Evolutionary conservation across 2,113 vertebrate genomes (phyloP).

Genomic region (Vulpes lagopus): DNA sequence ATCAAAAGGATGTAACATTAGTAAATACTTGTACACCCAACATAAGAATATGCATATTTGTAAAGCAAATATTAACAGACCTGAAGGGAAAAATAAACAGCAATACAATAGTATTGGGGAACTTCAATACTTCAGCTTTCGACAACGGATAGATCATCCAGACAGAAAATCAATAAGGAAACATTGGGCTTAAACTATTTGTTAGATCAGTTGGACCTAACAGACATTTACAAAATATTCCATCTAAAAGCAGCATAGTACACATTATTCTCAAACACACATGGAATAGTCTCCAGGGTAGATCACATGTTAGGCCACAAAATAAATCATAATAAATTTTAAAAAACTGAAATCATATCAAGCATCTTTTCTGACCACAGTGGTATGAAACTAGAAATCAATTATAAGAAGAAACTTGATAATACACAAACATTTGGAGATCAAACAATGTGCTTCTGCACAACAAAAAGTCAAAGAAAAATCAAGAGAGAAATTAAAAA

Average conservation of each 20-base stretch:
- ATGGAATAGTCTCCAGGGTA: not conserved
- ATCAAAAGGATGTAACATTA: not conserved
- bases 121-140: not conserved
- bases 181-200: not conserved
- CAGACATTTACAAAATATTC: not conserved
- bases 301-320: not conserved
- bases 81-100: not conserved
- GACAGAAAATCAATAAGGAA: conserved; percentile 12
- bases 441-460: not conserved
- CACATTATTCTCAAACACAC: not conserved
- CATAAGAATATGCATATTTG: not conserved
- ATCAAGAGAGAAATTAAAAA: not conserved
- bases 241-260: not conserved
- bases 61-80: not conserved
- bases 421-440: not conserved
- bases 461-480: not conserved
- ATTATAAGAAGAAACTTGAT: conserved; percentile 31
- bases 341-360: conserved; percentile 14
- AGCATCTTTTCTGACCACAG: not conserved
- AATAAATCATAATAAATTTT: not conserved
- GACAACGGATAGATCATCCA: not conserved
- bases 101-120: not conserved
- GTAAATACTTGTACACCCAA: not conserved
- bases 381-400: conserved; percentile 20
- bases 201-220: not conserved